phyloP scores from a whole-genome alignment of 2,113 vertebrate species.

The Desmodus rotundus region DNA sequence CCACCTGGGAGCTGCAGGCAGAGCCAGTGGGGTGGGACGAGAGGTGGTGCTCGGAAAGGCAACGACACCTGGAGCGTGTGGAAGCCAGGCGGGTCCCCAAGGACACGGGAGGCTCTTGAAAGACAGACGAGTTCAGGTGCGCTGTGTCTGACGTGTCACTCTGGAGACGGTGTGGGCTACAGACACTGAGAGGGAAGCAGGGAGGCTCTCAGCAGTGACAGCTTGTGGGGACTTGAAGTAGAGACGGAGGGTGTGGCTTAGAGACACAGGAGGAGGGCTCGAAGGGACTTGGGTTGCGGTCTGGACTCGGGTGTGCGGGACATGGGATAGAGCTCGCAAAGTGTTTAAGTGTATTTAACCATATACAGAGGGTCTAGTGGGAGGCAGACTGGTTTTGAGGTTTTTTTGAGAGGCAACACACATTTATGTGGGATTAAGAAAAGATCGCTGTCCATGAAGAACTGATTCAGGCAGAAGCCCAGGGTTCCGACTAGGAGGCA shows the following conservation, averaged over 20 bases:
- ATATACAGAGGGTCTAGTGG: too few relatives aligned
- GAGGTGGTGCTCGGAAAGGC: not conserved
- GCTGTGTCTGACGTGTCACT: not conserved
- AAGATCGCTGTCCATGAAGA: too few relatives aligned
- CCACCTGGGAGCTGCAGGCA: fast-evolving
- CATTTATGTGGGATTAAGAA: too few relatives aligned
- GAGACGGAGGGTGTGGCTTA: not conserved
- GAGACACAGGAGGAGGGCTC: not conserved
- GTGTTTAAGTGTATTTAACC: not conserved
- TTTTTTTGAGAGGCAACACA: too few relatives aligned
- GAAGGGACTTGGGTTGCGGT: not conserved
- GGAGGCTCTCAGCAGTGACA: too few relatives aligned
- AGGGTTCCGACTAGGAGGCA: too few relatives aligned
- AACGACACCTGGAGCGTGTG: too few relatives aligned
- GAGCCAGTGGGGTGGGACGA: not conserved
- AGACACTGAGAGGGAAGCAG: not conserved
- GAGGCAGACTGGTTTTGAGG: not conserved
- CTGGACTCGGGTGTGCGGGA: not conserved
- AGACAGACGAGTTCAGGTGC: not conserved
- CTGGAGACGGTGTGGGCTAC: not conserved
- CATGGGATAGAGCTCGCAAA: fast-evolving
- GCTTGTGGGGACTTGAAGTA: not conserved
- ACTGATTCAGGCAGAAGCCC: too few relatives aligned
- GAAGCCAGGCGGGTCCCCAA: not conserved
- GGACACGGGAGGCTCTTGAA: not conserved